phyloP scores from a whole-genome alignment of 2,888 invertebrate species.

The Octonoba sinensis region DNA sequence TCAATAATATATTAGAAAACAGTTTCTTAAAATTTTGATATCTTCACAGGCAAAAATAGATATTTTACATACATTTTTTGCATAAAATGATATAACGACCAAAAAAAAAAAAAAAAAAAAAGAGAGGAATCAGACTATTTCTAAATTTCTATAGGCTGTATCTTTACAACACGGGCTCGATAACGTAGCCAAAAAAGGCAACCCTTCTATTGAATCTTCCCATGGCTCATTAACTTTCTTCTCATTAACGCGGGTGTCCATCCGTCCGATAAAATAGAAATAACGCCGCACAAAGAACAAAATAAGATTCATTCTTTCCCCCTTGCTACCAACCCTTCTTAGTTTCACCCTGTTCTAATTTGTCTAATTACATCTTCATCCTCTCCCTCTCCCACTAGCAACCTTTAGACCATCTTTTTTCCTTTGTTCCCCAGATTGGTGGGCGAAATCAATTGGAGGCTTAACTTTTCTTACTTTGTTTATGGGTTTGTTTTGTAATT shows the following conservation, averaged over 20 bases:
- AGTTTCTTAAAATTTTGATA: too few species aligned
- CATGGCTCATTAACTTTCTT: conserved; percentile 51
- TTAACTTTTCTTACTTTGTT: conserved; percentile 54
- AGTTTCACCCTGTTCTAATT: conserved; percentile 38
- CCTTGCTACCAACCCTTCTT: too few species aligned
- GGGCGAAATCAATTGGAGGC: conserved; percentile 50
- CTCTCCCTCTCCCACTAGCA: conserved; percentile 3
- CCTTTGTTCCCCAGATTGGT: conserved; percentile 36
- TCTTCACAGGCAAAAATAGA: too few species aligned
- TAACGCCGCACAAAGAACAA: conserved; percentile 46
- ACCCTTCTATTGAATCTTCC: conserved; percentile 10
- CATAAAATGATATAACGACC: too few species aligned
- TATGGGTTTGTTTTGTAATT: conserved; percentile 61
- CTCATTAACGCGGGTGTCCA: conserved; percentile 44
- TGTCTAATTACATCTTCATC: conserved; percentile 61
- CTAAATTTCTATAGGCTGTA: not conserved
- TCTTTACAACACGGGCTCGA: not conserved
- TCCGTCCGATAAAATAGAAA: conserved; percentile 54
- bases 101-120: too few species aligned
- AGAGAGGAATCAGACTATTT: not conserved
- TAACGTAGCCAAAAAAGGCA: not conserved
- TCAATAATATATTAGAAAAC: too few species aligned
- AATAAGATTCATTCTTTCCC: conserved; percentile 33
- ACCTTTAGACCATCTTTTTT: conserved; percentile 22
- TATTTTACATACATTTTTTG: too few species aligned